Evolutionary conservation across 2,888 invertebrate species (phyloP).

Genomic region (Cheilosia impressa): DNA sequence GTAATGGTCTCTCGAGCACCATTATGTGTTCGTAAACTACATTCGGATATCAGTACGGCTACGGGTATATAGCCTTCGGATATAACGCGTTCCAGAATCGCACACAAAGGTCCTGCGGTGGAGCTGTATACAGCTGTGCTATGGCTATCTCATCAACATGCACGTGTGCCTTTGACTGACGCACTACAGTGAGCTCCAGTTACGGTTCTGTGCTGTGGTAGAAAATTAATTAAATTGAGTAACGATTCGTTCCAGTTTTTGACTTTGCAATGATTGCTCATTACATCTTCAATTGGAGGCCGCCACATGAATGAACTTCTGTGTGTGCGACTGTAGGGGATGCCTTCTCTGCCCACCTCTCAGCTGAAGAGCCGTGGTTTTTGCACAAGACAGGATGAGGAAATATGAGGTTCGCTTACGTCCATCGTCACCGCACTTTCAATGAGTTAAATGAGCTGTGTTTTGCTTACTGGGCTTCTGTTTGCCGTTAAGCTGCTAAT

Average conservation of each 20-base stretch:
- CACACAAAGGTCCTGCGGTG: conserved; percentile 22
- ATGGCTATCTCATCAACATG: conserved; percentile 5
- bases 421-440: conserved; percentile 27
- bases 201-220: conserved; percentile 55
- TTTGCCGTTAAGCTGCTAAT: conserved; percentile 38
- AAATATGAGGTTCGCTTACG: conserved; percentile 22
- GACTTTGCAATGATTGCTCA: conserved; percentile 70
- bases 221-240: conserved; percentile 74
- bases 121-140: conserved; percentile 8
- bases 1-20: conserved; percentile 59
- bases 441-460: conserved; percentile 57
- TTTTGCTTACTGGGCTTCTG: conserved; percentile 33
- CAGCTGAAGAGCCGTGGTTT: conserved; percentile 37
- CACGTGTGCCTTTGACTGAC: conserved; percentile 39
- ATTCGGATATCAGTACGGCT: conserved; percentile 42
- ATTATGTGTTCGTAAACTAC: conserved; percentile 52
- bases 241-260: conserved; percentile 63
- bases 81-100: conserved; percentile 40
- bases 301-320: not conserved
- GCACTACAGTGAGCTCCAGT: conserved; percentile 59
- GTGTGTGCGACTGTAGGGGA: not conserved
- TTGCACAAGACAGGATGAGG: conserved; percentile 11
- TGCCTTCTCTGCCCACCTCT: conserved; percentile 23
- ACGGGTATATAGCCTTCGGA: conserved; percentile 31
- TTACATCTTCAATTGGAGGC: conserved; percentile 48